phyloP scores from a whole-genome alignment of 2,797 vertebrate species.

The Muraenolepis orangiensis region DNA sequence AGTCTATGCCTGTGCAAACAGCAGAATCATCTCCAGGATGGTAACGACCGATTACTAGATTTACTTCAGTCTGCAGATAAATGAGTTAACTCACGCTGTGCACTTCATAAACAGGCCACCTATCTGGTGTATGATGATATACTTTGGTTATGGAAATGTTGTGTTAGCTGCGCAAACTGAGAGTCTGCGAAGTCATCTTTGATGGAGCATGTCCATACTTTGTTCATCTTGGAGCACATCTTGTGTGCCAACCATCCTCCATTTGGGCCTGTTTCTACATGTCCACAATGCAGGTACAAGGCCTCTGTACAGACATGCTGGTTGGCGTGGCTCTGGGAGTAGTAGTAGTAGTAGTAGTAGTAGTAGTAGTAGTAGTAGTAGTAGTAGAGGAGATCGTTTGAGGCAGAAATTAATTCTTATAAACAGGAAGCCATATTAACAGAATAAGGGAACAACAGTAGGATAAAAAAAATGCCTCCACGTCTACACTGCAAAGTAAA shows the following conservation, averaged over 20 bases:
- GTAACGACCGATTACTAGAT: background rate
- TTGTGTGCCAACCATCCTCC: slow-evolving; percentile 24
- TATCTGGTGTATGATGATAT: background rate
- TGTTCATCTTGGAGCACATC: background rate
- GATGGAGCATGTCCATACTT: background rate
- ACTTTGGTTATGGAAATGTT: background rate
- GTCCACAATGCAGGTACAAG: slow-evolving; percentile 17
- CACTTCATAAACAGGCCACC: too few species aligned
- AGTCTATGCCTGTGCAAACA: background rate
- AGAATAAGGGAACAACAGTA: background rate
- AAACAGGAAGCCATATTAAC: background rate
- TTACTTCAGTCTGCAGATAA: background rate
- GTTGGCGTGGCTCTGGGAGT: slow-evolving; percentile 4
- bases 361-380: too few species aligned
- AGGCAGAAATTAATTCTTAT: background rate
- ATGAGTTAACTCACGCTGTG: background rate
- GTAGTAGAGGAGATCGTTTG: background rate
- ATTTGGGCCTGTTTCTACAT: slow-evolving; percentile 35
- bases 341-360: too few species aligned
- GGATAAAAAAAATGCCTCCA: background rate
- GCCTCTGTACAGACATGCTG: slow-evolving; percentile 1
- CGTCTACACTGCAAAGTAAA: background rate
- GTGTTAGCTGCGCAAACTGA: background rate
- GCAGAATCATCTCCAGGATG: background rate
- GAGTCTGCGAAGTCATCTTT: background rate